These are phyloP conservation scores for Ichneumoninae sp. DNA, from an alignment of 2,888 invertebrate species.

Conservation along the genomic window DNA sequence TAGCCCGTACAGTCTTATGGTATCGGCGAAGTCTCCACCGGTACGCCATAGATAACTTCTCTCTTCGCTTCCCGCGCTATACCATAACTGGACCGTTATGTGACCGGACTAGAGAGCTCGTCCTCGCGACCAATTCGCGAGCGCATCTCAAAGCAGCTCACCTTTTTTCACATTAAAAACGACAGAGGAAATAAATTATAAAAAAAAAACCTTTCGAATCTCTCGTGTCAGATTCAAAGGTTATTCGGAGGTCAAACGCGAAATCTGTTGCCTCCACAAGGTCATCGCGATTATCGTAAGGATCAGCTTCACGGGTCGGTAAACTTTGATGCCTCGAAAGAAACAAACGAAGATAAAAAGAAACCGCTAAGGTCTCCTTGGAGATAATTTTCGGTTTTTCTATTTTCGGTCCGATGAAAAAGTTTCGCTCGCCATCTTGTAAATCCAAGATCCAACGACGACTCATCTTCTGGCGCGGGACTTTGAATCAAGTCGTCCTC, in stretches of 20 bases:
- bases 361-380: neutral
- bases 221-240: neutral
- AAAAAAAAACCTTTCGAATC: neutral
- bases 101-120: constrained; percentile 77
- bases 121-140: constrained; percentile 50
- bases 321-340: neutral
- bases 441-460: neutral
- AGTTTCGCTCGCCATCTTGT: neutral
- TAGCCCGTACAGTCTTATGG: constrained; percentile 66
- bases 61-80: constrained; percentile 74
- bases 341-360: neutral
- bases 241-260: neutral
- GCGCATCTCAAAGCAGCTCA: constrained; percentile 37
- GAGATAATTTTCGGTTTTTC: neutral
- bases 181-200: neutral
- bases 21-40: constrained; percentile 27
- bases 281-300: constrained; percentile 40
- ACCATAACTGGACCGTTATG: constrained; percentile 83
- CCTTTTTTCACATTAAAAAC: neutral
- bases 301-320: constrained; percentile 37
- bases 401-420: neutral
- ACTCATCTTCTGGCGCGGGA: neutral
- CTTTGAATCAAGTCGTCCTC: neutral
- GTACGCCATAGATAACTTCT: constrained; percentile 43
- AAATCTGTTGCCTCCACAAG: constrained; percentile 28